These are phyloP conservation scores for Malacoctenus gilli DNA, from an alignment of 2,797 vertebrate species.

Conservation along the genomic window DNA sequence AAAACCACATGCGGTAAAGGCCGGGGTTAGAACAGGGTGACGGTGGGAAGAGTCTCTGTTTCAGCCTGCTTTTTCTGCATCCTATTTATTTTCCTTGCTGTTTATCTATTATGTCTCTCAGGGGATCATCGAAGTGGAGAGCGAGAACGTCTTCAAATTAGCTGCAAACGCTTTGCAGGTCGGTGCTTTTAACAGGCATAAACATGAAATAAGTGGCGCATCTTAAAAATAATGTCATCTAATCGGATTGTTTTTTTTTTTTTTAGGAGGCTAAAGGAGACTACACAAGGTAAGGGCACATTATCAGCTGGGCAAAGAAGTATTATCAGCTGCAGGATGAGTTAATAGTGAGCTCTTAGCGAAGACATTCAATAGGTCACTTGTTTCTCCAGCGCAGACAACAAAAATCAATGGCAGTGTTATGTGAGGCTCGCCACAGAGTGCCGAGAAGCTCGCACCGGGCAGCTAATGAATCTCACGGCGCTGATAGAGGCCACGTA, in stretches of 20 bases:
- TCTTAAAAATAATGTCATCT: slow-evolving; percentile 29
- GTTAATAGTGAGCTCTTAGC: slow-evolving; percentile 60
- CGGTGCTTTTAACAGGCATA: slow-evolving; percentile 54
- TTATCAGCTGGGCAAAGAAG: slow-evolving; percentile 40
- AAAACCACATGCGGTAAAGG: slow-evolving; percentile 37
- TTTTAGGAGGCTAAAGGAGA: slow-evolving; percentile 94
- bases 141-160: slow-evolving; percentile 93
- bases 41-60: slow-evolving; percentile 25
- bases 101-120: slow-evolving; percentile 64
- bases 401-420: slow-evolving; percentile 70
- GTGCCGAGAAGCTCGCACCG: slow-evolving; percentile 59
- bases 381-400: slow-evolving; percentile 57
- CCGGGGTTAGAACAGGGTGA: slow-evolving; percentile 44
- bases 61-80: slow-evolving; percentile 28
- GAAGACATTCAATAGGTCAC: slow-evolving; percentile 63
- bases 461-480: slow-evolving; percentile 70
- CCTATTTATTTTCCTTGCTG: slow-evolving; percentile 11
- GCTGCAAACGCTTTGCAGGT: slow-evolving; percentile 95
- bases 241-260: slow-evolving; percentile 33
- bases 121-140: slow-evolving; percentile 95
- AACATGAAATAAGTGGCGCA: slow-evolving; percentile 19
- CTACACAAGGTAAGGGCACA: slow-evolving; percentile 81
- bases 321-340: slow-evolving; percentile 61
- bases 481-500: slow-evolving; percentile 51
- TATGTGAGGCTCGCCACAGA: slow-evolving; percentile 57